These are phyloP conservation scores for Antheraea assamensis DNA, from an alignment of 2,888 invertebrate genomes.

Conservation along the genomic window DNA sequence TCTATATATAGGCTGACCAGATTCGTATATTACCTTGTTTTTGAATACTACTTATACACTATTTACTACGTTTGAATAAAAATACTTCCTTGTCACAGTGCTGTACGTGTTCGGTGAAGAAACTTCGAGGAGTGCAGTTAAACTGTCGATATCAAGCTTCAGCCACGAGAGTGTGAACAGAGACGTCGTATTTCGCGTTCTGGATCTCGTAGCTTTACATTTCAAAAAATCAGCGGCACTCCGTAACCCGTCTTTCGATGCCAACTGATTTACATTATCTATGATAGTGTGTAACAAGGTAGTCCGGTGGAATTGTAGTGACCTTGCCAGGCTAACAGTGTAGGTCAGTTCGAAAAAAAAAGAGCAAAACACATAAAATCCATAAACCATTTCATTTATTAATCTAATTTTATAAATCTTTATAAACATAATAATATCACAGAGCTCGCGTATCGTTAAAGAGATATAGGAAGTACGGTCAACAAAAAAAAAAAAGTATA, in stretches of 20 bases:
- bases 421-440: constrained; percentile 23
- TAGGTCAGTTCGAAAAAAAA: too few species aligned
- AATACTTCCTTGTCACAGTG: constrained; percentile 39
- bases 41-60: too few species aligned
- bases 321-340: too few species aligned
- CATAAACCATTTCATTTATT: constrained; percentile 21
- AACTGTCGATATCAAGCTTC: constrained; percentile 50
- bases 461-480: background rate
- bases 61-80: background rate
- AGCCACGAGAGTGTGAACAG: constrained; percentile 51
- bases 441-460: constrained; percentile 16
- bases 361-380: too few species aligned
- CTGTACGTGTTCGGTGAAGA: constrained; percentile 59
- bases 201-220: constrained; percentile 60
- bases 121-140: constrained; percentile 40
- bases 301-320: too few species aligned
- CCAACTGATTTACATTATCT: constrained; percentile 37
- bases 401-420: constrained; percentile 10
- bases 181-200: constrained; percentile 54
- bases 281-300: background rate
- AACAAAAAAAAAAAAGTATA: too few species aligned
- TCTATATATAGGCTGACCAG: too few species aligned
- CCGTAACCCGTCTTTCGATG: constrained; percentile 58
- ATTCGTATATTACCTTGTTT: too few species aligned
- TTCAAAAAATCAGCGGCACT: constrained; percentile 59